Evolutionary conservation across 1,140 invertebrate genomes (phyloP).

Genomic region (Drosophila nasuta): DNA sequence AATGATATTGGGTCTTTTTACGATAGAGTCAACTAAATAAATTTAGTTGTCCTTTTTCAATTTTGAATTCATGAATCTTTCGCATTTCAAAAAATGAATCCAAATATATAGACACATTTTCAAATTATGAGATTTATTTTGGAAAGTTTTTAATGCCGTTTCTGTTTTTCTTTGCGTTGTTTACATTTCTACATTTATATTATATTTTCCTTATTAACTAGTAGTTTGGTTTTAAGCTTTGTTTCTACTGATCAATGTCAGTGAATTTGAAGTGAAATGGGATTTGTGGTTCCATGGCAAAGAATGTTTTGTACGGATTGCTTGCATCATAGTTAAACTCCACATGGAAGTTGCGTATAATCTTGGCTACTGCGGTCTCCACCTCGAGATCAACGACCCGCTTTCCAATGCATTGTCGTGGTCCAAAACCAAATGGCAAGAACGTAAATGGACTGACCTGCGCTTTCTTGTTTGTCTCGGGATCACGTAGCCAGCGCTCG

Average conservation of each 20-base stretch:
- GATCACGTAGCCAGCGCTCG: slow-evolving; percentile 90
- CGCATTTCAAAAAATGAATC: no score
- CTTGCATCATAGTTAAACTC: slow-evolving; percentile 85
- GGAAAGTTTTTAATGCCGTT: no score
- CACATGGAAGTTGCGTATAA: slow-evolving; percentile 87
- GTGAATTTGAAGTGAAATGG: slow-evolving; percentile 65
- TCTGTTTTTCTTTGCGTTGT: no score
- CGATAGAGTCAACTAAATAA: no score
- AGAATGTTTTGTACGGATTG: slow-evolving; percentile 56
- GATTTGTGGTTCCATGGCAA: slow-evolving; percentile 61
- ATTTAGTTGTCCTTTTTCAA: no score
- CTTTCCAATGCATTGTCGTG: slow-evolving; percentile 86
- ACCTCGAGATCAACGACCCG: slow-evolving; percentile 90
- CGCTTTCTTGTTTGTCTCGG: slow-evolving; percentile 50
- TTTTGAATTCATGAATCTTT: no score
- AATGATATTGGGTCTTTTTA: no score
- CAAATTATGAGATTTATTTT: no score
- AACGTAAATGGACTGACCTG: slow-evolving; percentile 60
- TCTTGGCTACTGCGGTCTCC: slow-evolving; percentile 87
- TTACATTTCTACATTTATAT: neutral
- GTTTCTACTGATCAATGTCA: slow-evolving; percentile 45
- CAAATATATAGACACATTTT: no score
- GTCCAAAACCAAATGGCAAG: slow-evolving; percentile 87
- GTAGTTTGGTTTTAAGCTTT: no score
- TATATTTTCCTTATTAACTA: neutral